Conservation (phyloP, 1,140 invertebrate genomes). For the Trypoxylus dichotomus region DNA sequence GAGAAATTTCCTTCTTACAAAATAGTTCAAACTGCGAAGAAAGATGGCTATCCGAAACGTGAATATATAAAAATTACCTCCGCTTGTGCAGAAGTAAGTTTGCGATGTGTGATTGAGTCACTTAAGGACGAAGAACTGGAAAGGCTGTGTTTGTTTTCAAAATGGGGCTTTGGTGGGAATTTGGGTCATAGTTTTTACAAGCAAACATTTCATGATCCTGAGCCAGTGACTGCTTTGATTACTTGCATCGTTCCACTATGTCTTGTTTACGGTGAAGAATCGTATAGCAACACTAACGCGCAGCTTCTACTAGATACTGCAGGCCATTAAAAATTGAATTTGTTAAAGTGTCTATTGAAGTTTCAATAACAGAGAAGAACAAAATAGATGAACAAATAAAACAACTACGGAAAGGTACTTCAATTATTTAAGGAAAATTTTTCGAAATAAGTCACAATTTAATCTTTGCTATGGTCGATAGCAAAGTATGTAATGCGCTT, state of each 20-base stretch:
- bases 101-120: conserved; percentile 1
- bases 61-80: neutral
- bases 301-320: no score
- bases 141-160: neutral
- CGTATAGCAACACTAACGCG: conserved; percentile 19
- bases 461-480: no score
- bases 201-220: conserved; percentile 23
- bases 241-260: conserved; percentile 24
- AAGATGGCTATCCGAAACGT: conserved; percentile 9
- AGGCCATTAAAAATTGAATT: no score
- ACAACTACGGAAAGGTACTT: no score
- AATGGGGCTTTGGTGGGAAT: conserved; percentile 19
- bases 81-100: neutral
- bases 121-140: conserved; percentile 3
- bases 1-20: conserved; percentile 26
- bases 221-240: neutral
- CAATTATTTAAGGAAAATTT: no score
- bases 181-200: conserved; percentile 27
- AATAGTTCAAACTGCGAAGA: conserved; percentile 1
- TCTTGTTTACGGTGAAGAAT: conserved; percentile 6
- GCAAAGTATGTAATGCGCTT: no score
- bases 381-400: no score
- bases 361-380: conserved; percentile 1
- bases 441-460: no score
- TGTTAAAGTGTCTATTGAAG: neutral